phyloP scores from a whole-genome alignment of 2,797 vertebrate species.

The Chelon auratus region DNA sequence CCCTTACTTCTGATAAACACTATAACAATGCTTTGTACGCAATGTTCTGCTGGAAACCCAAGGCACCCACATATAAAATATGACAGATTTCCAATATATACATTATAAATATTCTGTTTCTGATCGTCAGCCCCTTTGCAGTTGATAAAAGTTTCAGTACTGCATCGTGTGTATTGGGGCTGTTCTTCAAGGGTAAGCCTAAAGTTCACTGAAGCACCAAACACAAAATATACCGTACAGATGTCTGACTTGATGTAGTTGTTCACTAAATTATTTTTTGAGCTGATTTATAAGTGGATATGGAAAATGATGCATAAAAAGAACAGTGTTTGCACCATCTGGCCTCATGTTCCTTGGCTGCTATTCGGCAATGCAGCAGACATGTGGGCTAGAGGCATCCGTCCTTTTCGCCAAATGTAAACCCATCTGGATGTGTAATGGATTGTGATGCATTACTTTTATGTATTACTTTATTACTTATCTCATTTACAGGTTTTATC shows the following conservation, averaged over 20 bases:
- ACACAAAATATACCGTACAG: conserved; percentile 12
- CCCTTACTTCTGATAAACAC: too few species aligned
- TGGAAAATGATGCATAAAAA: conserved; percentile 46
- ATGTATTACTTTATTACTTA: too few species aligned
- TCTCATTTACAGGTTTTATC: conserved; percentile 25
- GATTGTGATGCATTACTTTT: conserved; percentile 23
- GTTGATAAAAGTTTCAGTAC: background rate
- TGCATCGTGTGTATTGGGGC: background rate
- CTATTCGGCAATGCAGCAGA: conserved; percentile 33
- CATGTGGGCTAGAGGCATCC: conserved; percentile 43
- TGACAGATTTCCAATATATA: too few species aligned
- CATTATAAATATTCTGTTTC: too few species aligned
- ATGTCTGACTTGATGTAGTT: conserved; percentile 29
- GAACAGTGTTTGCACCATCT: conserved; percentile 57
- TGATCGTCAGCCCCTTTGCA: too few species aligned
- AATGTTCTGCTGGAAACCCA: too few species aligned
- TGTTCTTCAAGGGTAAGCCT: conserved; percentile 18
- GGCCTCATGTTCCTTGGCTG: conserved; percentile 53
- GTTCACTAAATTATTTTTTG: conserved; percentile 28
- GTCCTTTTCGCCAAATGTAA: conserved; percentile 50
- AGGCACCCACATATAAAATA: too few species aligned
- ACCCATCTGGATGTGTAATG: conserved; percentile 45
- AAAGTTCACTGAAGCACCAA: conserved; percentile 19
- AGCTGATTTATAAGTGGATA: conserved; percentile 26
- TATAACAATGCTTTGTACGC: too few species aligned